Evolutionary conservation across 2,113 vertebrate species (phyloP).

Genomic region (Thomomys bottae): DNA sequence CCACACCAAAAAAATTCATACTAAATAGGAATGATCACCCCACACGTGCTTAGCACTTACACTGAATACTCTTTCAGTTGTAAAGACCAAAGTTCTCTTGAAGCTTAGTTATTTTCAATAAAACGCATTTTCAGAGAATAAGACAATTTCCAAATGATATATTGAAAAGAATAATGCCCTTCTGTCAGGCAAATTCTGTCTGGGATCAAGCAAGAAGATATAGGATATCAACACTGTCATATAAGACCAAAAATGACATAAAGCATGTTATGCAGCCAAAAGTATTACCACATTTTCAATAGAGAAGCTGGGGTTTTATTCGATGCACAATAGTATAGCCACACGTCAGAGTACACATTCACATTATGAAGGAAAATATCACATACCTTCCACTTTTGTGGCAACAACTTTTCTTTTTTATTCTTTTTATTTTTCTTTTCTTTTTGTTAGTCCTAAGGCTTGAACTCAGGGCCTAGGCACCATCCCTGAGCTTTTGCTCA

Average conservation of each 20-base stretch:
- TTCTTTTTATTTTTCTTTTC: too few relatives aligned
- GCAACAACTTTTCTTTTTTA: neutral
- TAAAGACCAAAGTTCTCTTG: slow-evolving; percentile 26
- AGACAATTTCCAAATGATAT: neutral
- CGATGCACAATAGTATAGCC: neutral
- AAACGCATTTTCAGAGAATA: slow-evolving; percentile 1
- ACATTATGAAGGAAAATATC: neutral
- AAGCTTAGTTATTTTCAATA: neutral
- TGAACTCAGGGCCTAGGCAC: too few relatives aligned
- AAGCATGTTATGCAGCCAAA: neutral
- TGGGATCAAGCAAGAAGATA: neutral
- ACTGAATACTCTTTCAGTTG: neutral
- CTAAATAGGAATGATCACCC: neutral
- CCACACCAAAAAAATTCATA: neutral
- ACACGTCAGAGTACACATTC: neutral
- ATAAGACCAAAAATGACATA: neutral
- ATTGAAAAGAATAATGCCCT: neutral
- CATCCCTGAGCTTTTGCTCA: too few relatives aligned
- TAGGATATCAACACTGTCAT: neutral
- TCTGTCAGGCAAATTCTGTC: neutral
- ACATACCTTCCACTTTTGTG: neutral
- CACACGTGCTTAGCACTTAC: neutral
- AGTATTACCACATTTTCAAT: neutral
- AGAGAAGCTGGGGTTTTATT: neutral
- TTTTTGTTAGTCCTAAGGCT: too few relatives aligned